Evolutionary conservation across 1,140 invertebrate species (phyloP), one percentile per base, ranked within the genome.

Genomic region (Rhagoletis pomonella): DNA sequence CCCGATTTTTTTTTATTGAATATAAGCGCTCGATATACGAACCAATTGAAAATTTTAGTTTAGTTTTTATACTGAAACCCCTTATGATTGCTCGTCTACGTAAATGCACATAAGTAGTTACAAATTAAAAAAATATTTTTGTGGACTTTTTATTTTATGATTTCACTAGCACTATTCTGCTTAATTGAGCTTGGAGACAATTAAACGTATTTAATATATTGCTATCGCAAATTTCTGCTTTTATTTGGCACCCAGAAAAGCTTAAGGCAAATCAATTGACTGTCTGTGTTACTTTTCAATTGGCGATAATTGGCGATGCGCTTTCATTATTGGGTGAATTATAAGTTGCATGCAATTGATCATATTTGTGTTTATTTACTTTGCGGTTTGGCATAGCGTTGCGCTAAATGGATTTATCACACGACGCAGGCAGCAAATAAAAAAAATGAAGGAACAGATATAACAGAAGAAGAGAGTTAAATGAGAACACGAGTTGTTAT

Each of bases 131-230:
- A 29, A 29, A 29, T 29, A 1, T 29, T 1, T 29, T 29, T 29
- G 29, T 29, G 29, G 29, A 29, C 29, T 29, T 29, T 29, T 29
- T 29, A 29, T 29, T 29, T 29, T 29, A 29, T 29, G 29, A 29
- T 29, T 29, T 29, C 58, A 7, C 12, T 59, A 12, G 58, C 58
- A n/a, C 29, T 29, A 29, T 29, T 29, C 17, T 7, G 7, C 47
- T 81, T 55, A 81, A 81, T 81, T 81, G 73, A 55, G 17, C 44
- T 81, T 19, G 2, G 50, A 81, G 73, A 58, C 73, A 81, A 77
- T 12, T 12, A 55, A 77, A 19, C 4, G 29, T 29, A 29, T 29
- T 29, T 55, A 55, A 81, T 81, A 29, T 19, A 81, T 39, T 5
- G 29, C 60, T 6, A 73, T 73, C 42, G 12, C 39, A 67, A 42